Conservation (phyloP, 2,113 vertebrate genomes). For the Podarcis cretensis region DNA sequence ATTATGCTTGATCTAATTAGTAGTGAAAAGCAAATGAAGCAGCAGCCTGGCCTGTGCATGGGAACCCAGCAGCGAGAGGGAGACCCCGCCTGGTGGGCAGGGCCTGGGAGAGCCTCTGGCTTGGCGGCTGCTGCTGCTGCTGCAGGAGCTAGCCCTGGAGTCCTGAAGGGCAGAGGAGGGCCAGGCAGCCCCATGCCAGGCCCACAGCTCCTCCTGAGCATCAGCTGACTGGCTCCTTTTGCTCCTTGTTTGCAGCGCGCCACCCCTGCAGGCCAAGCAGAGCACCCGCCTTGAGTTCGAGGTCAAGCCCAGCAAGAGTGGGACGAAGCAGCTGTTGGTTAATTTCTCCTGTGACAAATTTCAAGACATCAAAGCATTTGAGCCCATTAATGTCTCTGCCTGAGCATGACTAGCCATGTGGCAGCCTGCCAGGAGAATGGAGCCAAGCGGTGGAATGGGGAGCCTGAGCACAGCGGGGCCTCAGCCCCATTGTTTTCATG, state of each 20-base stretch:
- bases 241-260: constrained; percentile 54
- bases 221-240: constrained; percentile 12
- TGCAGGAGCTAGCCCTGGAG: not conserved
- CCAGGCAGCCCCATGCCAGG: not conserved
- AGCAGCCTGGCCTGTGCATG: too few relatives aligned
- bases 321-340: constrained; percentile 74
- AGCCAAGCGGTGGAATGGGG: not conserved
- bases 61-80: too few relatives aligned
- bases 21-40: too few relatives aligned
- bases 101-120: not conserved
- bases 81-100: too few relatives aligned
- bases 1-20: too few relatives aligned
- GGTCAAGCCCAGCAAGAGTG: constrained; percentile 69
- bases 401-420: not conserved
- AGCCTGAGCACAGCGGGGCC: not conserved
- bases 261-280: constrained; percentile 69
- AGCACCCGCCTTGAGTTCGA: constrained; percentile 66
- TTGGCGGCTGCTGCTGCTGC: not conserved
- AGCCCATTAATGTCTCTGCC: constrained; percentile 41
- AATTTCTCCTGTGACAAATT: constrained; percentile 80
- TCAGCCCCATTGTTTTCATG: not conserved
- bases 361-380: constrained; percentile 75
- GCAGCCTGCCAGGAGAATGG: not conserved
- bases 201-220: not conserved
- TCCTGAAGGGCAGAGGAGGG: not conserved